phyloP scores from a whole-genome alignment of 2,797 vertebrate species.

The Eulemur rubriventer region DNA sequence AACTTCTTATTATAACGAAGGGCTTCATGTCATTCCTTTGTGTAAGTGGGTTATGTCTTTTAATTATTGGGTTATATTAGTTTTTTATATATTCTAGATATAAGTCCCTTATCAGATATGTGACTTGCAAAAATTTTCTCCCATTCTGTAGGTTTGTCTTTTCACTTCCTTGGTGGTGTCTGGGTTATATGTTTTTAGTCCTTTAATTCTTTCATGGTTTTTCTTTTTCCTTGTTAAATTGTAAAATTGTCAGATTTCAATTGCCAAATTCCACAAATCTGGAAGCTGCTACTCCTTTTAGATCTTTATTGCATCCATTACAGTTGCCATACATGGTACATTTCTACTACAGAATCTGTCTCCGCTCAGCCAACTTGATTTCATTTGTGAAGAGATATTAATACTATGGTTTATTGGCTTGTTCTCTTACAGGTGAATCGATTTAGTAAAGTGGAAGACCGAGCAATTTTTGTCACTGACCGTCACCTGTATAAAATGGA shows the following conservation, averaged over 20 bases:
- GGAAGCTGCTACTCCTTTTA: not conserved
- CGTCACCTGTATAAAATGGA: slow-evolving; percentile 99
- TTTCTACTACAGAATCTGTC: not conserved
- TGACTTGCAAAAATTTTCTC: slow-evolving; percentile 22
- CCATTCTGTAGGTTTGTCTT: not conserved
- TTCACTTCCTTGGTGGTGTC: not conserved
- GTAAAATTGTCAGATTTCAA: not conserved
- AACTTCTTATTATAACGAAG: not conserved
- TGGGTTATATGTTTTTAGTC: not conserved
- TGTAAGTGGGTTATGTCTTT: not conserved
- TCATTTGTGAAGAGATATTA: not conserved
- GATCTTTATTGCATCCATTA: not conserved
- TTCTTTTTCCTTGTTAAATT: not conserved
- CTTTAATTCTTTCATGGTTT: not conserved
- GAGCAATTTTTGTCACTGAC: slow-evolving; percentile 96
- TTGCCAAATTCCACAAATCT: not conserved
- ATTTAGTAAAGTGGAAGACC: slow-evolving; percentile 95
- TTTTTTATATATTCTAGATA: not conserved
- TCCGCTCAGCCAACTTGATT: not conserved
- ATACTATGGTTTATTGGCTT: not conserved
- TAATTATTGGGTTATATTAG: not conserved
- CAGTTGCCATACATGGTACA: not conserved
- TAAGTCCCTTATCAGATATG: not conserved
- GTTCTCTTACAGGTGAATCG: slow-evolving; percentile 92
- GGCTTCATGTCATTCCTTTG: not conserved